Conservation (phyloP, 1,140 invertebrate species). For the Nasonia vitripennis region DNA sequence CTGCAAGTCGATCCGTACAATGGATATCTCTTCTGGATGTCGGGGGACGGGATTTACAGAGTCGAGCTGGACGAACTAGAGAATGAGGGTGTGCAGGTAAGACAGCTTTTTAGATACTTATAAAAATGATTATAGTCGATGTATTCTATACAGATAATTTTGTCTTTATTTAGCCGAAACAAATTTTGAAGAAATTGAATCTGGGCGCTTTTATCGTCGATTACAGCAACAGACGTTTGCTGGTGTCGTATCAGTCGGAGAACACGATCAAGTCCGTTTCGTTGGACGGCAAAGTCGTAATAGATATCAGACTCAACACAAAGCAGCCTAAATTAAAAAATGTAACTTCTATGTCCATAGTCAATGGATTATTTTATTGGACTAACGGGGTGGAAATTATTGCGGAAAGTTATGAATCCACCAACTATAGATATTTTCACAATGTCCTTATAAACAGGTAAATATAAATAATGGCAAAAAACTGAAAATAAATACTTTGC, state of each 20-base stretch:
- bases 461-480: background rate
- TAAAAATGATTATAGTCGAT: background rate
- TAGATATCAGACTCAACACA: conserved; percentile 84
- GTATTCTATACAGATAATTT: conserved; percentile 14
- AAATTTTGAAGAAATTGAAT: conserved; percentile 78
- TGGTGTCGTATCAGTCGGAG: conserved; percentile 83
- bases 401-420: conserved; percentile 83
- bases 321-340: conserved; percentile 86
- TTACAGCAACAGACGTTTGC: conserved; percentile 85
- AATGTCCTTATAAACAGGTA: conserved; percentile 80
- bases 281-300: conserved; percentile 85
- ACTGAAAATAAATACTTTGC: background rate
- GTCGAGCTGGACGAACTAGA: conserved; percentile 85
- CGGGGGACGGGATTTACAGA: conserved; percentile 83
- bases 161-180: conserved; percentile 65
- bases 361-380: conserved; percentile 88
- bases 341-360: conserved; percentile 84
- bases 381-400: conserved; percentile 85
- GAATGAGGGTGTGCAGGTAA: conserved; percentile 79
- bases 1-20: conserved; percentile 94
- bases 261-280: conserved; percentile 89
- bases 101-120: background rate
- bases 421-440: conserved; percentile 83
- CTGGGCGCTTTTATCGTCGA: conserved; percentile 87
- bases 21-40: conserved; percentile 91